Conservation (phyloP, 2,888 invertebrate genomes). For the Pandemis cinnamomeana region DNA sequence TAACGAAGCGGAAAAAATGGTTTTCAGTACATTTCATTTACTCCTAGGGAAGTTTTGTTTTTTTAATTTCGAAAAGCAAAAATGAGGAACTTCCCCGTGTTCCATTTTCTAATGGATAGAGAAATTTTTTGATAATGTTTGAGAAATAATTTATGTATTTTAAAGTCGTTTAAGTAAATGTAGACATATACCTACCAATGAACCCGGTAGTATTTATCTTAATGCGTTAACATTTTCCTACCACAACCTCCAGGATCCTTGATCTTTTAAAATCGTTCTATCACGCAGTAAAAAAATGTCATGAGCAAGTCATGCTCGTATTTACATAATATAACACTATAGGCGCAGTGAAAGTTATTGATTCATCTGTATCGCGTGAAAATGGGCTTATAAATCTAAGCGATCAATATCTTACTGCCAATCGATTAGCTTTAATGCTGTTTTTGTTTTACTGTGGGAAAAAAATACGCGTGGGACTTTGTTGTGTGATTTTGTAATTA, state of each 20-base stretch:
- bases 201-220: neutral
- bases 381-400: constrained; percentile 8
- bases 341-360: constrained; percentile 6
- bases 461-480: neutral
- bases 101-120: too few species aligned
- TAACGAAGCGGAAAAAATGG: too few species aligned
- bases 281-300: neutral
- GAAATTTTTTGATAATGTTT: too few species aligned
- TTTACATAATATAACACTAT: constrained; percentile 15
- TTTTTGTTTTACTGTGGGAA: neutral
- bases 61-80: too few species aligned
- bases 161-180: too few species aligned
- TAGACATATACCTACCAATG: neutral
- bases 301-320: constrained; percentile 8
- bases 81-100: too few species aligned
- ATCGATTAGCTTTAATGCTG: neutral
- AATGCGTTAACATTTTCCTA: neutral
- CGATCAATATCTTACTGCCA: constrained; percentile 2
- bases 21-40: too few species aligned
- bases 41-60: too few species aligned
- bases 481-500: too few species aligned
- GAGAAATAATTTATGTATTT: too few species aligned
- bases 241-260: neutral
- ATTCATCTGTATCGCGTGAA: constrained; percentile 4
- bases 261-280: neutral